Conservation (phyloP, 30 jellyfish, hydroid and myxozoan species). For the Turritopsis dohrnii region DNA sequence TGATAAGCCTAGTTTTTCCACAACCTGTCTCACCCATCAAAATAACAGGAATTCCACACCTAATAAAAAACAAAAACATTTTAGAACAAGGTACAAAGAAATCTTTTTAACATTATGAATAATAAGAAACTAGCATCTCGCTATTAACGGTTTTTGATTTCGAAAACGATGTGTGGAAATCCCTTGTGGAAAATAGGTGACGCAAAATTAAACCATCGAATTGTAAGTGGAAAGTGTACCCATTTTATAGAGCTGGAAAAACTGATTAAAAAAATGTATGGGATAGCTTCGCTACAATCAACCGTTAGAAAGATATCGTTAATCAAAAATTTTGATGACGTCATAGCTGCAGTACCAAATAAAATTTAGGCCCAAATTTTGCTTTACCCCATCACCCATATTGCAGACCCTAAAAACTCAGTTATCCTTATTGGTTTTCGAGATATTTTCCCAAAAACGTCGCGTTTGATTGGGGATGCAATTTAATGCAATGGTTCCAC, state of each 20-base stretch:
- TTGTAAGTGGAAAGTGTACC: no score
- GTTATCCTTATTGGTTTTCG: background rate
- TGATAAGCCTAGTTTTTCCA: conserved; percentile 50
- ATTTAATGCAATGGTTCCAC: background rate
- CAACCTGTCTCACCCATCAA: conserved; percentile 75
- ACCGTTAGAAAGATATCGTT: background rate
- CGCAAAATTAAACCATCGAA: no score
- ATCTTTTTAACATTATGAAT: background rate
- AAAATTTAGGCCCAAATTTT: background rate
- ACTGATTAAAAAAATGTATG: background rate
- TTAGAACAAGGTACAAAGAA: no score
- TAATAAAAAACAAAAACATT: background rate
- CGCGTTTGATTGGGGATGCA: background rate
- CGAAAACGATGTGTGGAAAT: no score
- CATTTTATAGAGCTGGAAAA: background rate
- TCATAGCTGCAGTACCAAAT: background rate
- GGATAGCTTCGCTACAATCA: background rate
- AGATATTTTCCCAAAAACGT: background rate
- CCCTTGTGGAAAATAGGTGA: no score
- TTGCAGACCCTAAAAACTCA: background rate
- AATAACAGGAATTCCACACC: conserved; percentile 55
- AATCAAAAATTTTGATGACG: background rate
- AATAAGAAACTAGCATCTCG: background rate
- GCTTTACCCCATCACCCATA: background rate
- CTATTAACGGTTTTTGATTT: background rate